These are phyloP conservation scores for Incurvaria masculella DNA, from an alignment of 2,888 invertebrate species.

Conservation along the genomic window DNA sequence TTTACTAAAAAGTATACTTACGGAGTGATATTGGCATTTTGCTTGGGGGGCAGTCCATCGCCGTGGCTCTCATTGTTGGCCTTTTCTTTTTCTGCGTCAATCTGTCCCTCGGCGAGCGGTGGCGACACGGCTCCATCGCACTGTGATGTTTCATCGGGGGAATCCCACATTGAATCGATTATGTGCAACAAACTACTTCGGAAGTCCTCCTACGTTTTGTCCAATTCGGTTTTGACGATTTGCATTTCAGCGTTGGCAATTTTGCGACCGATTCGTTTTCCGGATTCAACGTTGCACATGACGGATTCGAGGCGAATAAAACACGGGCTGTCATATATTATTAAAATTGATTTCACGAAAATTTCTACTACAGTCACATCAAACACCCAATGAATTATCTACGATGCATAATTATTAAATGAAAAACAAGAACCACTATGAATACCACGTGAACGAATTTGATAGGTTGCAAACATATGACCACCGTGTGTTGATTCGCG, in stretches of 20 bases:
- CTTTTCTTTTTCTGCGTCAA: conserved; percentile 20
- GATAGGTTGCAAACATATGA: conserved; percentile 45
- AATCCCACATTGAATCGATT: conserved; percentile 61
- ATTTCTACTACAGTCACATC: conserved; percentile 47
- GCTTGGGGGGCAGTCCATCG: conserved; percentile 46
- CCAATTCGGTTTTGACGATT: conserved; percentile 16
- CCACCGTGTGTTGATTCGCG: conserved; percentile 56
- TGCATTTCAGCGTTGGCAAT: conserved; percentile 25
- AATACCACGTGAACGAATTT: conserved; percentile 45
- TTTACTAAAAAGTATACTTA: conserved; percentile 49
- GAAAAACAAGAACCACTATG: conserved; percentile 39
- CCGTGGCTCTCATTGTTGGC: conserved; percentile 31
- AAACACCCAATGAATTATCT: conserved; percentile 48
- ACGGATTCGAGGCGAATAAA: conserved; percentile 59
- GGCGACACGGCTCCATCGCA: conserved; percentile 42
- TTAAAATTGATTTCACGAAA: conserved; percentile 45
- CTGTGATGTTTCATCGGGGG: conserved; percentile 58
- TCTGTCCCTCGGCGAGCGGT: conserved; percentile 28
- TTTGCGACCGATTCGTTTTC: conserved; percentile 23
- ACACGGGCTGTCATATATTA: conserved; percentile 59
- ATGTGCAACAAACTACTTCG: conserved; percentile 60
- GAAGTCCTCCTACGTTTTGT: conserved; percentile 51
- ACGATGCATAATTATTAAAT: conserved; percentile 29
- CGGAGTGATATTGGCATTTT: conserved; percentile 60
- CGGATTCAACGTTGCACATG: conserved; percentile 49